These are phyloP conservation scores for Piprites chloris DNA, from an alignment of 2,113 vertebrate species.

Conservation along the genomic window DNA sequence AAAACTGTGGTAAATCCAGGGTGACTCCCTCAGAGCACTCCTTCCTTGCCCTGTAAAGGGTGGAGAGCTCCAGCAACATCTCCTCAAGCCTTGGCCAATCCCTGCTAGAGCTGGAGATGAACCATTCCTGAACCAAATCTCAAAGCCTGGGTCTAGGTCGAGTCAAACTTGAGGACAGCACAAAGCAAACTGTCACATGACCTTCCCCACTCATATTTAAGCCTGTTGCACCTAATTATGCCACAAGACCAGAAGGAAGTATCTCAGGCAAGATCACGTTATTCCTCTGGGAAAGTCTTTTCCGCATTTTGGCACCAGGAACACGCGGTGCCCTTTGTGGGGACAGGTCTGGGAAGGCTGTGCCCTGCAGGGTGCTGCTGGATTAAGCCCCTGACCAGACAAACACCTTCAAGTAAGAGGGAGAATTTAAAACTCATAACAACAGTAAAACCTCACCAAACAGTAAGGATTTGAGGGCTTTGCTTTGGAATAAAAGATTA, in stretches of 20 bases:
- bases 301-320: not conserved
- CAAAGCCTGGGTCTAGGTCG: not conserved
- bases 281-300: not conserved
- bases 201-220: not conserved
- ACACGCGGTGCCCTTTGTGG: not conserved
- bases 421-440: not conserved
- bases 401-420: not conserved
- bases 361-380: not conserved
- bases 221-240: not conserved
- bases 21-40: not conserved
- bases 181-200: not conserved
- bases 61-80: not conserved
- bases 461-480: not conserved
- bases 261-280: not conserved
- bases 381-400: not conserved
- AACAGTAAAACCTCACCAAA: slow-evolving; percentile 15
- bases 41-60: not conserved
- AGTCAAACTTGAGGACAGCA: not conserved
- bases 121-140: not conserved
- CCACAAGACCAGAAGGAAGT: not conserved
- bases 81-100: not conserved
- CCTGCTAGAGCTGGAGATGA: not conserved
- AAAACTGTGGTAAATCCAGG: not conserved
- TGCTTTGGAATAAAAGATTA: slow-evolving; percentile 37
- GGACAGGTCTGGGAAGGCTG: not conserved